Base-by-base conservation (phyloP, 2,797 vertebrate species). In the Xyrichtys novacula region DNA sequence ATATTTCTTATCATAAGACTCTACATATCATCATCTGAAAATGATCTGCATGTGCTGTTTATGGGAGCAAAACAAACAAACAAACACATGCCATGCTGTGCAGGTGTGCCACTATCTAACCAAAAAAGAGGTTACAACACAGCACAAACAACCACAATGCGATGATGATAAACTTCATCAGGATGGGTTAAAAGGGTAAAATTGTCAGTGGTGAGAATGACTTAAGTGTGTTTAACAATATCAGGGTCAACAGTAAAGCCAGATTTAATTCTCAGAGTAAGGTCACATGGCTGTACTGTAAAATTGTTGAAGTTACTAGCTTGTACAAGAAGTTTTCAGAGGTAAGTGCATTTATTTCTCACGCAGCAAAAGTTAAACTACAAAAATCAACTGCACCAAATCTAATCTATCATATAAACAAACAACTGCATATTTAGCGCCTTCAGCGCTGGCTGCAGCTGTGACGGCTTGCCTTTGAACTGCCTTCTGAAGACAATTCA, bases 401-500 rank as follows among this genome's bases (percentile, higher is more conserved):
- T 59, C 36, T 12, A 79, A 48, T 64, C 46, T 59, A 61, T 76
- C 25, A 49, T 14, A 55, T 36, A 53, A 66, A 59, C 42, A 78
- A 80, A 75, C 59, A 78, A 83, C 58, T 78, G 70, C 76, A 80
- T 71, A 80, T 77, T 49, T 59, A 67, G 54, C 55, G 29, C 74
- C 20, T 72, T 40, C 46, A 63, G 22, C 65, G 54, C 67, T 83
- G 54, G 7, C 40, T 76, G 80, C 85, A 89, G 90, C 86, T 89
- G 84, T 80, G 40, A 31, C 31, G 65, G 69, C 57, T 76, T 78
- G 74, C 23, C 89, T 93, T 92, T 93, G 89, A 92, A 92, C 83
- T 78, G 81, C 85, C 88, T n/a, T 85, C 78, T 87, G 88, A 91
- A 91, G 85, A 89, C 90, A 91, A 91, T 92, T 91, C 80, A 82